phyloP scores from a whole-genome alignment of 2,113 vertebrate species.

The Psittacara wagleri region DNA sequence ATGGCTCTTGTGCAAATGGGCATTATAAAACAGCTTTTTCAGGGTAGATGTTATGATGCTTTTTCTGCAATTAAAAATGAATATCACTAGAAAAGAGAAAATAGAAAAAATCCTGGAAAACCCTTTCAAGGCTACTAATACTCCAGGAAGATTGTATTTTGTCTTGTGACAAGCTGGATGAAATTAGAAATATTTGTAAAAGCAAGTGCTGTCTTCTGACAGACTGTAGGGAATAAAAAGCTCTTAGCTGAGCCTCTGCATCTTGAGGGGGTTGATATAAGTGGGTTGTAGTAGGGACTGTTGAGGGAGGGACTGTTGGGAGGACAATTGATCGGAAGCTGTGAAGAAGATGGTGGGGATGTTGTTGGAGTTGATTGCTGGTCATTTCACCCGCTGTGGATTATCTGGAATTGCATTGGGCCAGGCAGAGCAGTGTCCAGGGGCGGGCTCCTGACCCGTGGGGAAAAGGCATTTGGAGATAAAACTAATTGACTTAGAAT shows the following conservation, averaged over 20 bases:
- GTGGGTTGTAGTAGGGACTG: not conserved
- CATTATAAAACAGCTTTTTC: not conserved
- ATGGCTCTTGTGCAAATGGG: not conserved
- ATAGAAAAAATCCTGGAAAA: not conserved
- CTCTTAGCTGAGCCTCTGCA: not conserved
- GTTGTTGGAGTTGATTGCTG: not conserved
- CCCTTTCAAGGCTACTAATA: not conserved
- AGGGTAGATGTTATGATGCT: not conserved
- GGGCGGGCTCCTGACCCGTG: not conserved
- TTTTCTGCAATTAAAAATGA: not conserved
- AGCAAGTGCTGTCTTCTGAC: not conserved
- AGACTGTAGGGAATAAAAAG: not conserved
- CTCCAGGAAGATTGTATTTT: not conserved
- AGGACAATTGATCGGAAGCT: not conserved
- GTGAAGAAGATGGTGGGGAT: not conserved
- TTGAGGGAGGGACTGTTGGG: not conserved
- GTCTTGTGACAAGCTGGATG: not conserved
- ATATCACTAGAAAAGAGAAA: not conserved
- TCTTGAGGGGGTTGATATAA: not conserved
- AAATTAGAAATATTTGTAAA: not conserved
- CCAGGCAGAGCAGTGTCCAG: not conserved
- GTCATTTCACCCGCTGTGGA: not conserved
- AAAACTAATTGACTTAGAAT: not conserved
- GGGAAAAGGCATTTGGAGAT: not conserved
- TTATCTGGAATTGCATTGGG: not conserved